These are phyloP conservation scores for Hirtodrosophila duncani DNA, from an alignment of 2,888 invertebrate species.

Conservation along the genomic window DNA sequence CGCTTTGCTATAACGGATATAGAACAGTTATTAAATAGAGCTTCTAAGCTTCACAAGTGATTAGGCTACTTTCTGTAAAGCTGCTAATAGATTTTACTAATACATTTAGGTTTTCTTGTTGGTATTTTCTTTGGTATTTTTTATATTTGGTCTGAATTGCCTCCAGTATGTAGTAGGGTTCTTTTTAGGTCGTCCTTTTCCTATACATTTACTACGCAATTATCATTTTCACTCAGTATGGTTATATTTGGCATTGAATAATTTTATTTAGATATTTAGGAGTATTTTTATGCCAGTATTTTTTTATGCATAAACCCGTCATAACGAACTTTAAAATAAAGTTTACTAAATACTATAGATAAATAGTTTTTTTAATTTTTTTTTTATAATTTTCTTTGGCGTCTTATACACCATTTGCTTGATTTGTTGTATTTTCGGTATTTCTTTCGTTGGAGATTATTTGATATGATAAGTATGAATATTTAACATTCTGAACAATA, in stretches of 20 bases:
- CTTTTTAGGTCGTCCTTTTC: conserved; percentile 8
- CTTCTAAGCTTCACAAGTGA: no score
- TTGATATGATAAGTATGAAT: conserved; percentile 13
- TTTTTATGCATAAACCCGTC: conserved; percentile 23
- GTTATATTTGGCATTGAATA: no score
- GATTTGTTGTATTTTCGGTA: conserved; percentile 19
- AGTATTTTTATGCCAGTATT: no score
- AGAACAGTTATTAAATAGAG: no score
- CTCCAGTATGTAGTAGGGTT: conserved; percentile 28
- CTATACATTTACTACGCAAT: no score
- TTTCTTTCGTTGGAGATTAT: conserved; percentile 33
- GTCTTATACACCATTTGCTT: conserved; percentile 28
- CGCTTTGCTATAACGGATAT: no score
- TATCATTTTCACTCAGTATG: no score
- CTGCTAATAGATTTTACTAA: no score
- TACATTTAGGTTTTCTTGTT: neutral
- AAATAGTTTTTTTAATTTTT: conserved; percentile 7
- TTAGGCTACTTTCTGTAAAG: no score
- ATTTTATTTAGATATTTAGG: no score
- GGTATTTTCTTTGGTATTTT: neutral
- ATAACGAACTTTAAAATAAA: conserved; percentile 13
- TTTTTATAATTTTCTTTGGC: conserved; percentile 14
- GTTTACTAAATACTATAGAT: conserved; percentile 3
- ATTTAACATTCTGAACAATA: conserved; percentile 38
- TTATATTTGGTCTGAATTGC: conserved; percentile 17